Conservation (phyloP, 2,888 invertebrate genomes). For the Drosophila phalerata region DNA sequence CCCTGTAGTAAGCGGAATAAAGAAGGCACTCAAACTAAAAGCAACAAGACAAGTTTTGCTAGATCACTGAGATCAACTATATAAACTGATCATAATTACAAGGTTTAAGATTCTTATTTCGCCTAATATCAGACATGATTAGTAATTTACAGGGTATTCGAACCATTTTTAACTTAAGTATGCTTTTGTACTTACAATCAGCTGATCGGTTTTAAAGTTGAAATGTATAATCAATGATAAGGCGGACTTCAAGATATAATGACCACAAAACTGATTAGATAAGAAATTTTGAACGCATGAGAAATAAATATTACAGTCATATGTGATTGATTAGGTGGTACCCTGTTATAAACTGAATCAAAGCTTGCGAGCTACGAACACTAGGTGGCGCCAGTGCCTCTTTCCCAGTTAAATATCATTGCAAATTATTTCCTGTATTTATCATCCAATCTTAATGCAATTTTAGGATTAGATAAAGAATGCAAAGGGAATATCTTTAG, state of each 20-base stretch:
- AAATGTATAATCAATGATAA: background rate
- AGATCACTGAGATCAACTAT: background rate
- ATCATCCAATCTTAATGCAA: background rate
- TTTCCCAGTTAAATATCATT: background rate
- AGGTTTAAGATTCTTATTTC: background rate
- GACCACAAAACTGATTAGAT: conserved; percentile 11
- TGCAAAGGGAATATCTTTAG: background rate
- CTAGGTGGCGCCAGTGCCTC: background rate
- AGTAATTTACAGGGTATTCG: background rate
- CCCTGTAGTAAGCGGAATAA: background rate
- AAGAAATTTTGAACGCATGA: background rate
- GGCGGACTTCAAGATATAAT: background rate
- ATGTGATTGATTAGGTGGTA: background rate
- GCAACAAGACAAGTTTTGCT: background rate
- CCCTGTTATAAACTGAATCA: no score
- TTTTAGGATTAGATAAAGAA: background rate
- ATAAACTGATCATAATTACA: background rate
- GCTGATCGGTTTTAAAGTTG: conserved; percentile 2
- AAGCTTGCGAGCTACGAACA: background rate
- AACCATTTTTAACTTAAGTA: background rate
- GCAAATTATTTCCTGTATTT: background rate
- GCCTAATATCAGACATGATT: background rate
- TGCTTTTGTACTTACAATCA: background rate
- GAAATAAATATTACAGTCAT: background rate
- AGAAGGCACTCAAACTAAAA: background rate